phyloP scores from a whole-genome alignment of 35 echinoderm and acorn worm species.

The Apostichopus japonicus region DNA sequence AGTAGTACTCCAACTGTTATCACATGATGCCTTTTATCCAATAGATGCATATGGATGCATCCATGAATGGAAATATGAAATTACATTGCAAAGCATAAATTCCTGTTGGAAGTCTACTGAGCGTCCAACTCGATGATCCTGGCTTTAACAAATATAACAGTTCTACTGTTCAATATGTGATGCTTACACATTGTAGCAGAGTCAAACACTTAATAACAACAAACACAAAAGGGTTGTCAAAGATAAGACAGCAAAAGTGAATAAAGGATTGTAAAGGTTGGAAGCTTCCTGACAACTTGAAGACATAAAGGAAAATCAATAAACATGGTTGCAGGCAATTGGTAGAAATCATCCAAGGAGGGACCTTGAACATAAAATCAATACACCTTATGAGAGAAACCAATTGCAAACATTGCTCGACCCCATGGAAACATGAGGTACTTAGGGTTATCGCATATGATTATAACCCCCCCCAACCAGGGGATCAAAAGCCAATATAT shows the following conservation, averaged over 20 bases:
- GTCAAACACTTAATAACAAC: background rate
- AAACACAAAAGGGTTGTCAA: background rate
- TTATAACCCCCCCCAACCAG: background rate
- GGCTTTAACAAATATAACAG: no score
- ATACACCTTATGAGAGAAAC: background rate
- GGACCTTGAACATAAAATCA: conserved; percentile 22
- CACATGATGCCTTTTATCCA: no score
- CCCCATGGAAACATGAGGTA: conserved; percentile 22
- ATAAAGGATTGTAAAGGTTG: background rate
- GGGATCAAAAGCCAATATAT: background rate
- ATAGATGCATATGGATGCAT: no score
- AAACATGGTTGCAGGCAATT: conserved; percentile 48
- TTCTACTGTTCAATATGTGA: background rate
- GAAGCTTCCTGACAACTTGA: conserved; percentile 10
- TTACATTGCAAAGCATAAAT: no score
- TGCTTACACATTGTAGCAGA: background rate
- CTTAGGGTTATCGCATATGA: background rate
- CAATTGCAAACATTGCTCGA: conserved; percentile 3
- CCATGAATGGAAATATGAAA: no score
- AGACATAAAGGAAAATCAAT: conserved; percentile 27
- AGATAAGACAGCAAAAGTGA: background rate
- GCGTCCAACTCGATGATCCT: no score
- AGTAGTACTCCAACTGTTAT: no score
- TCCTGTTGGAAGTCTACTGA: no score
- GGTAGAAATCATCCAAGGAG: background rate